These are phyloP conservation scores for Alcedo atthis DNA, from an alignment of 2,797 vertebrate genomes.

Conservation along the genomic window DNA sequence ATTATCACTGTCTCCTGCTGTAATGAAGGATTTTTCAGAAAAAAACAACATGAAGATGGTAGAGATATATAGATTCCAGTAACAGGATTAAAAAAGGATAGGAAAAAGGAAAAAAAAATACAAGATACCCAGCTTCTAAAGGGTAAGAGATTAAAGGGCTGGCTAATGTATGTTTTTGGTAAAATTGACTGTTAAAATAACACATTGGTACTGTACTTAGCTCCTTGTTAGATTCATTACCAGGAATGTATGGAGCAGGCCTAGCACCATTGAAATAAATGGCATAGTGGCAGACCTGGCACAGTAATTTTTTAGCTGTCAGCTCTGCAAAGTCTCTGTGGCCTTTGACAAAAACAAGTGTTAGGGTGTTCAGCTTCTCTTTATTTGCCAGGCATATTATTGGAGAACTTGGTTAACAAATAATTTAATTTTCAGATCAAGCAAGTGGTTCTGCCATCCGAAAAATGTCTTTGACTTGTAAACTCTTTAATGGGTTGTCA, in stretches of 20 bases:
- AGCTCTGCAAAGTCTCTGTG: neutral
- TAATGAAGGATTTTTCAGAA: conserved; percentile 52
- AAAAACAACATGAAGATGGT: neutral
- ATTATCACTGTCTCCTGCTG: conserved; percentile 51
- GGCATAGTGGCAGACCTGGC: neutral
- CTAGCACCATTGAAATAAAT: conserved; percentile 46
- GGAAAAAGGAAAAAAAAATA: neutral
- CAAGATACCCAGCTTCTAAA: neutral
- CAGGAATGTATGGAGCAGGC: conserved; percentile 11
- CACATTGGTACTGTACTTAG: neutral
- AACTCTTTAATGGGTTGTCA: neutral
- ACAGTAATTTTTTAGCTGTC: conserved; percentile 38
- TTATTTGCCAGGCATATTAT: neutral
- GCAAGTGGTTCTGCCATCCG: neutral
- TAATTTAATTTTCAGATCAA: conserved; percentile 7
- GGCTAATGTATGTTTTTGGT: neutral
- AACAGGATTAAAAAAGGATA: conserved; percentile 13
- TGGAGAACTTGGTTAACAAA: neutral
- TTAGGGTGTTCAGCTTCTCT: neutral
- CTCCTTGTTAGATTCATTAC: conserved; percentile 40
- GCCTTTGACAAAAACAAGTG: neutral
- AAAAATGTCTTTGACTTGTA: neutral
- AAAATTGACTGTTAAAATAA: conserved; percentile 36
- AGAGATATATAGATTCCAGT: conserved; percentile 1
- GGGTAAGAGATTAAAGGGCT: conserved; percentile 7